Evolutionary conservation across 2,888 invertebrate species (phyloP).

Genomic region (Biston betularia): DNA sequence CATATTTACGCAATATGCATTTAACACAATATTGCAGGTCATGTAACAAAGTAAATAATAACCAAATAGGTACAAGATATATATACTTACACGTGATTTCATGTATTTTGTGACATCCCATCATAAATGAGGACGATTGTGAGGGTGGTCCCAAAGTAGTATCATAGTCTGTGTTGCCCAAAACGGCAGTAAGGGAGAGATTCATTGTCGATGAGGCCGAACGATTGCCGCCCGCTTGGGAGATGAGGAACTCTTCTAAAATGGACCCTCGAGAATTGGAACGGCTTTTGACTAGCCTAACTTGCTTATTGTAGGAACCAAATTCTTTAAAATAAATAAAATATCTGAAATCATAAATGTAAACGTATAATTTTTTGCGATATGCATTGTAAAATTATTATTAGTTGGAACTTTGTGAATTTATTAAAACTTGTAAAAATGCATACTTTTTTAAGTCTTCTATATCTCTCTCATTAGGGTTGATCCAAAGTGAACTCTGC

Average conservation of each 20-base stretch:
- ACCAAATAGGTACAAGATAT: no score
- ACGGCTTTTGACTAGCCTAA: constrained; percentile 74
- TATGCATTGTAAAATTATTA: no score
- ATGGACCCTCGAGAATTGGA: constrained; percentile 81
- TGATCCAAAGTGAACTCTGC: constrained; percentile 76
- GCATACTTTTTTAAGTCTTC: constrained; percentile 84
- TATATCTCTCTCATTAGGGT: constrained; percentile 81
- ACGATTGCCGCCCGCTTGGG: constrained; percentile 59
- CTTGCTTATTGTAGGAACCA: constrained; percentile 81
- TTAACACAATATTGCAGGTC: no score
- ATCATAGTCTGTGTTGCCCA: constrained; percentile 69
- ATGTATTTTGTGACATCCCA: constrained; percentile 69
- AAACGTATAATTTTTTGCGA: background rate
- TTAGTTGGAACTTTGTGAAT: background rate
- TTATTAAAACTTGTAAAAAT: constrained; percentile 1
- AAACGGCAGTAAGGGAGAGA: constrained; percentile 61
- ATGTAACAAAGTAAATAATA: background rate
- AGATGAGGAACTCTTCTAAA: constrained; percentile 70
- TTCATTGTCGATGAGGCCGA: constrained; percentile 59
- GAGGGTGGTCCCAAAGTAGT: constrained; percentile 53
- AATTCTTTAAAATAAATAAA: constrained; percentile 85
- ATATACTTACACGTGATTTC: constrained; percentile 75
- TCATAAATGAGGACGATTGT: constrained; percentile 57
- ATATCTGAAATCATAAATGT: constrained; percentile 74
- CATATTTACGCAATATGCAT: no score